Evolutionary conservation across 2,113 vertebrate genomes (phyloP).

Genomic region (Colius striatus): DNA sequence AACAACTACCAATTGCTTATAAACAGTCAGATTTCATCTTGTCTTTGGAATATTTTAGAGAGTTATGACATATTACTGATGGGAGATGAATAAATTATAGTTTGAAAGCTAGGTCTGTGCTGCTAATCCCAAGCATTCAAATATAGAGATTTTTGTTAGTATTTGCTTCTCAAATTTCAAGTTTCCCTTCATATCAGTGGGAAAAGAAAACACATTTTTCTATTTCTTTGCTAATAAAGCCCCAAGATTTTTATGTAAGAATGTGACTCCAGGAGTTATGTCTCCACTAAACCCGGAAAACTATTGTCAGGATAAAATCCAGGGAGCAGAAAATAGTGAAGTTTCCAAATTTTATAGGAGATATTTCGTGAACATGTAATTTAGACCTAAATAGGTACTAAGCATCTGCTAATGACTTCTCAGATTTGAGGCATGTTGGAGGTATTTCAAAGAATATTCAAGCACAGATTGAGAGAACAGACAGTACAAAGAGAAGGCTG

Average conservation of each 20-base stretch:
- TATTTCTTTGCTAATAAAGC: rapidly evolving
- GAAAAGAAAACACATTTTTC: background rate
- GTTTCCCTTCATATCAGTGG: background rate
- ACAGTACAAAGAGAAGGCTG: background rate
- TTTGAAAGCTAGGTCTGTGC: background rate
- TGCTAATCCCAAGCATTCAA: background rate
- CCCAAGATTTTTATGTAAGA: background rate
- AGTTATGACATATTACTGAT: background rate
- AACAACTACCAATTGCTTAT: background rate
- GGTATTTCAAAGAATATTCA: conserved; percentile 15
- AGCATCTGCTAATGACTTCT: conserved; percentile 27
- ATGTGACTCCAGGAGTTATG: background rate
- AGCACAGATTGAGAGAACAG: conserved; percentile 4
- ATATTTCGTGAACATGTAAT: background rate
- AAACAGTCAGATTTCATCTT: background rate
- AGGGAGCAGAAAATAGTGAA: background rate
- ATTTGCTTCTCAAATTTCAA: background rate
- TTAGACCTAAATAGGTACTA: conserved; percentile 2
- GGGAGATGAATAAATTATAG: background rate
- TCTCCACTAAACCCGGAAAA: background rate
- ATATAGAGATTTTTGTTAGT: background rate
- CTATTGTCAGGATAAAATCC: background rate
- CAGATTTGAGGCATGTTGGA: background rate
- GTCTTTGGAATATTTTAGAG: background rate
- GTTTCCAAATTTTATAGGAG: background rate